A percentile compares a stretch with the other conserved stretches of the same genome.
Conservation (phyloP, 2,113 vertebrate species). For the Callospermophilus lateralis region DNA sequence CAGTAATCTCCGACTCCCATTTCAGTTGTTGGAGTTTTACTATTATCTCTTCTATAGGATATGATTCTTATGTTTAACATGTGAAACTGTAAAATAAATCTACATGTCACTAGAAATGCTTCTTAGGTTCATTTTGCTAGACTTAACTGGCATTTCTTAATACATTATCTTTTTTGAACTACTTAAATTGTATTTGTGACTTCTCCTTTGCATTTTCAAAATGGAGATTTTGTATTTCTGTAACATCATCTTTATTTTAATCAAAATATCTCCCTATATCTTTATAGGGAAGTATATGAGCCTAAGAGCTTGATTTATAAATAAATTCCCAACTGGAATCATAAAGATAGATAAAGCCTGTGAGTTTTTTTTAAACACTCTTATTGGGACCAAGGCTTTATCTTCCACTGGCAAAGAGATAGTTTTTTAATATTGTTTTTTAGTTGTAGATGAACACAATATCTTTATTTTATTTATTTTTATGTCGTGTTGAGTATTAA, state of each 20-base stretch:
- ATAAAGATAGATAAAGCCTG: background rate
- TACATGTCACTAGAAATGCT: background rate
- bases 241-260: background rate
- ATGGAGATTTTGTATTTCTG: background rate
- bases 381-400: background rate
- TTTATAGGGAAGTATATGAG: too few species aligned
- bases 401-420: background rate
- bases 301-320: background rate
- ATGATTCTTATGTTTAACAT: background rate
- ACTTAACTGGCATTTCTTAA: background rate
- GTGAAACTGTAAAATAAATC: background rate
- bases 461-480: too few species aligned
- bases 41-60: background rate
- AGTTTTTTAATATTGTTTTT: background rate
- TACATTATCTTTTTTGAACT: background rate
- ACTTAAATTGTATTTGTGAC: background rate
- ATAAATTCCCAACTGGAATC: constrained; percentile 17
- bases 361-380: background rate
- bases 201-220: background rate
- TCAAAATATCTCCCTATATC: too few species aligned
- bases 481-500: too few species aligned
- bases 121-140: background rate
- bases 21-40: background rate
- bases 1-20: background rate
- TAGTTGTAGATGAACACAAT: too few species aligned